A percentile compares a stretch with the other conserved stretches of the same genome.
Conservation (phyloP, 2,888 invertebrate species). For the Cremastobaeus sp. region DNA sequence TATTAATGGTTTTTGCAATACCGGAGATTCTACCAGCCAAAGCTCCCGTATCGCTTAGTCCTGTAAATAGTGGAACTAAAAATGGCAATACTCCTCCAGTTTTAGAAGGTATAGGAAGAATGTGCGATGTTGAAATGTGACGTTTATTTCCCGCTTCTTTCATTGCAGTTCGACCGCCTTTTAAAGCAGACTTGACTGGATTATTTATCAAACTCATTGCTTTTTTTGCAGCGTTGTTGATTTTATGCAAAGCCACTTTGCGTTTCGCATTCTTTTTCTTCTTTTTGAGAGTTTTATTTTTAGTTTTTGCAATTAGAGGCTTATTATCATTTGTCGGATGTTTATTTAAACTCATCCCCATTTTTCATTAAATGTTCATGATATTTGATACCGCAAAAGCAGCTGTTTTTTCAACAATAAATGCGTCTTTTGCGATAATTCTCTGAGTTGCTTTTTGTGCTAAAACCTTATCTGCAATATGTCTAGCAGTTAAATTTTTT, state of each 20-base stretch:
- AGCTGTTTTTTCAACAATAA: slow-evolving; percentile 2
- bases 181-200: slow-evolving; percentile 13
- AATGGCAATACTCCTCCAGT: slow-evolving; percentile 62
- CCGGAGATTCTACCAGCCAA: slow-evolving; percentile 58
- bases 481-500: slow-evolving; percentile 13
- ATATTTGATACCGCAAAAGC: slow-evolving; percentile 12
- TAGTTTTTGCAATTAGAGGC: neutral
- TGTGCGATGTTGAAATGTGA: slow-evolving; percentile 7
- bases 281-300: slow-evolving; percentile 2
- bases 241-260: neutral
- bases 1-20: slow-evolving; percentile 6
- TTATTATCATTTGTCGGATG: neutral
- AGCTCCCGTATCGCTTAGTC: slow-evolving; percentile 66
- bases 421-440: neutral
- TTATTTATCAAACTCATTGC: neutral
- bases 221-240: slow-evolving; percentile 9
- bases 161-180: slow-evolving; percentile 8
- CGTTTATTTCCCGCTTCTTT: slow-evolving; percentile 37
- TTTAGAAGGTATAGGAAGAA: slow-evolving; percentile 29
- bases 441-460: slow-evolving; percentile 1
- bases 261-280: neutral
- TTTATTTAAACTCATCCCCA: slow-evolving; percentile 18
- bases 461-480: slow-evolving; percentile 4
- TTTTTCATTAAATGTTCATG: slow-evolving; percentile 10
- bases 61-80: slow-evolving; percentile 65